Evolutionary conservation across 2,888 invertebrate genomes (phyloP).

Genomic region (Tinea semifulvella): DNA sequence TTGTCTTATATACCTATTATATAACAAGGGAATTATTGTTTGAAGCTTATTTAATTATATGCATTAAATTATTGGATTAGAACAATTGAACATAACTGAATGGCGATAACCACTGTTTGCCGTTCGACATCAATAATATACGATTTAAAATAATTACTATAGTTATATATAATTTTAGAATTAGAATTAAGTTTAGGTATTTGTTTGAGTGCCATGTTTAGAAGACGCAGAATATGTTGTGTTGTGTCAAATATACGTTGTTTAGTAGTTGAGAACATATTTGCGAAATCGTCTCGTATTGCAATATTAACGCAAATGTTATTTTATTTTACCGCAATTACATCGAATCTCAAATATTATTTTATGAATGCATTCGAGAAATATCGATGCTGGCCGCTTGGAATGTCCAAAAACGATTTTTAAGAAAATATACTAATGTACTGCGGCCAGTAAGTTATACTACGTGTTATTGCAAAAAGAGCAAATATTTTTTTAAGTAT

Average conservation of each 20-base stretch:
- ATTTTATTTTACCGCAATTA: slow-evolving; percentile 17
- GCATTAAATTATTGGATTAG: too few relatives aligned
- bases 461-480: too few relatives aligned
- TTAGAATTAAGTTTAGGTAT: slow-evolving; percentile 21
- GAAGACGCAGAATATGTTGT: slow-evolving; percentile 14
- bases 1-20: slow-evolving; percentile 7
- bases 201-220: slow-evolving; percentile 10
- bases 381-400: too few relatives aligned
- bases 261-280: slow-evolving; percentile 19
- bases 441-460: too few relatives aligned
- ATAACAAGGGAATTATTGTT: slow-evolving; percentile 1
- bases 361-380: background rate
- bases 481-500: too few relatives aligned
- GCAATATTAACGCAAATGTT: slow-evolving; percentile 45
- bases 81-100: background rate
- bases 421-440: too few relatives aligned
- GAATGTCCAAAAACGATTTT: too few relatives aligned
- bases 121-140: slow-evolving; percentile 25
- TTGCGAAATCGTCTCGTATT: slow-evolving; percentile 1
- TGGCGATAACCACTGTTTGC: slow-evolving; percentile 8
- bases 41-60: background rate
- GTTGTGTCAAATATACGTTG: too few relatives aligned
- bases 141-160: slow-evolving; percentile 25
- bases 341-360: slow-evolving; percentile 51
- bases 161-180: slow-evolving; percentile 40